Evolutionary conservation across 2,113 vertebrate species (phyloP), one percentile per base, ranked within the genome.

Genomic region (Oreochromis spilurus): DNA sequence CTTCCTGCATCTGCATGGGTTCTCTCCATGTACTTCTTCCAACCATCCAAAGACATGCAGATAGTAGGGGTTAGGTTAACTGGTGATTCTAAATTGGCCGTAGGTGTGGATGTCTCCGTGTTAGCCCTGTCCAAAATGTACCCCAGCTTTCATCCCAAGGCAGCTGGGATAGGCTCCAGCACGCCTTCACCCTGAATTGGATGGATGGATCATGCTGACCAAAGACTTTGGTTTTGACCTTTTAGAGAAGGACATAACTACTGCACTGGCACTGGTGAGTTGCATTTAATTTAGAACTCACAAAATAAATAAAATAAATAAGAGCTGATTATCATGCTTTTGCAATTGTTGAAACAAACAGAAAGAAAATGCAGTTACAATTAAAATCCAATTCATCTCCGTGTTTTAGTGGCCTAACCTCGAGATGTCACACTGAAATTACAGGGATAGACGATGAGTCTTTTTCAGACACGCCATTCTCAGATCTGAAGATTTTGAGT

Each of bases 141-240:
- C 4, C 26, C 55, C 2, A 9, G 4, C 55, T 65, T 65, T 38
- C 34, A 38, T 65, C 34, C 60, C 5, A 38, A 8, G 34, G 60
- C 19, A 67, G 19, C 34, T 67, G 60, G 34, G 60, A 38, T 21
- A 3, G 34, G 10, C 60, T 13, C 10, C 34, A 65, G 60, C 60
- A 38, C 10, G 2, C 34, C 34, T 13, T 7, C 2, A 65, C 60
- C 19, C 60, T 0, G 60, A 38, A 38, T 65, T 36, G 19, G 62
- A 21, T 40, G 60, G 60, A 4, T 40, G 36, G 62, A 16, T 48
- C 1, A 48, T 29, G 0, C 16, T 0, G 70, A 0, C 70, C 67
- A 75, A 75, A 75, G 9, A 26, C 67, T 17, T 72, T 72, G 67
- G 26, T 72, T 17, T 48, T 45, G 67, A 29, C 17, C 21, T 57